Base-by-base conservation (phyloP, 1,140 invertebrate species). In the Chironomus tepperi region DNA sequence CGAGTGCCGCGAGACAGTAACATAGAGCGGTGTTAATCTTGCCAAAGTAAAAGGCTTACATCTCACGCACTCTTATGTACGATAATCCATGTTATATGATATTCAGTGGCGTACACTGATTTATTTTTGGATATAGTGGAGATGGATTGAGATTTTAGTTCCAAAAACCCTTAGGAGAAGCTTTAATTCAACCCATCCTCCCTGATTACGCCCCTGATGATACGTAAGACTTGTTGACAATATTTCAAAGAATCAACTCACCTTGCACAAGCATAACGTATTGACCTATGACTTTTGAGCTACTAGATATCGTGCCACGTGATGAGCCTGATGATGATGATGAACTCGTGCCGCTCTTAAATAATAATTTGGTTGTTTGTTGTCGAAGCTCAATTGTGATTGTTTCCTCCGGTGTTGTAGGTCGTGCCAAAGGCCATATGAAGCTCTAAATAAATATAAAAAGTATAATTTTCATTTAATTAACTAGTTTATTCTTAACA, bases 361-460 rank as follows among this genome's bases (percentile, higher is more conserved):
- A 73, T 21, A 78, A 18, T 0, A 77, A 76, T 77, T 78, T 78
- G 47, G 77, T 78, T 74, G 77, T 89, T 79, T 88, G 87, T 57
- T 86, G 85, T 57, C 89, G 83, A 1, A 94, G 81, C 75, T 90
- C 85, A 64, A 94, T 85, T 74, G 88, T 86, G 19, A 94, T 80
- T 10, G 87, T 83, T 81, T 94, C 92, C 67, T 88, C 87, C 64
- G 88, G 86, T 74, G 88, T 87, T 73, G 93, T 84, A 0, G 88
- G 85, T 73, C 88, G 81, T 2, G 85, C 87, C 75, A 93, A 83
- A 12, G 88, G 87, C 92, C 92, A 94, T 75, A 90, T 88, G 79
- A 92, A 92, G 74, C 85, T 87, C 91, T 94, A 78, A 76, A 74
- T 74, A 34, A 73, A 75, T 18, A 76, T 75, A 73, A 74, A 21